Percentiles rank a stretch among this genome's conserved stretches.
phyloP scores from a whole-genome alignment of 2,113 vertebrate genomes.

The Platichthys flesus region DNA sequence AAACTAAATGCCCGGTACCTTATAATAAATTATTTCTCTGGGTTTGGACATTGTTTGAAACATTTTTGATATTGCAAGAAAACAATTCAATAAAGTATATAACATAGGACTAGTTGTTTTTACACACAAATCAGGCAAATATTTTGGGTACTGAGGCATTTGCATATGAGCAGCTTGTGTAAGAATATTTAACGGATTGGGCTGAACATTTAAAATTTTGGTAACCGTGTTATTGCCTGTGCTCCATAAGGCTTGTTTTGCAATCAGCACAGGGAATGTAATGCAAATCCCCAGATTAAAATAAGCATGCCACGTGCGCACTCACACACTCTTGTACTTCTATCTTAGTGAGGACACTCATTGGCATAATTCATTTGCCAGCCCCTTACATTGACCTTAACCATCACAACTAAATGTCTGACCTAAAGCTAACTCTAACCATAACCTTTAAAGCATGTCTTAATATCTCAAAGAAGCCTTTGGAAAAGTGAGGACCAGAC shows the following conservation, averaged over 20 bases:
- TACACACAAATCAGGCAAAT: background rate
- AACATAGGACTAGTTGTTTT: too few relatives aligned
- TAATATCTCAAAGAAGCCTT: too few relatives aligned
- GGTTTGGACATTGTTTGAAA: too few relatives aligned
- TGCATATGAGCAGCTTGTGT: background rate
- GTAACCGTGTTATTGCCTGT: slow-evolving; percentile 27
- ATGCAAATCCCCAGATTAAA: slow-evolving; percentile 66
- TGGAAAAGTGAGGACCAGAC: background rate
- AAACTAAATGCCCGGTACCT: too few relatives aligned
- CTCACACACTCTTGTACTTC: slow-evolving; percentile 1
- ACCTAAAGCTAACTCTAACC: background rate
- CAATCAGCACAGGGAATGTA: slow-evolving; percentile 40
- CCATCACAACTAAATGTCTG: too few relatives aligned
- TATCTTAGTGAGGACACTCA: too few relatives aligned
- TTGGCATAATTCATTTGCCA: too few relatives aligned
- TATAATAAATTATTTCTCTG: too few relatives aligned
- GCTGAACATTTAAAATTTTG: slow-evolving; percentile 31
- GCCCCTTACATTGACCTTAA: too few relatives aligned
- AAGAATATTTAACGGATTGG: slow-evolving; percentile 1
- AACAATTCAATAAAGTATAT: too few relatives aligned
- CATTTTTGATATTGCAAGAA: too few relatives aligned
- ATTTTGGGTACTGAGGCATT: background rate
- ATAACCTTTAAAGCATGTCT: background rate
- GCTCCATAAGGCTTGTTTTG: slow-evolving; percentile 42
- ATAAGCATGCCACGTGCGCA: slow-evolving; percentile 21